phyloP scores from a whole-genome alignment of 2,113 vertebrate species.

The Porphyrio hochstetteri region DNA sequence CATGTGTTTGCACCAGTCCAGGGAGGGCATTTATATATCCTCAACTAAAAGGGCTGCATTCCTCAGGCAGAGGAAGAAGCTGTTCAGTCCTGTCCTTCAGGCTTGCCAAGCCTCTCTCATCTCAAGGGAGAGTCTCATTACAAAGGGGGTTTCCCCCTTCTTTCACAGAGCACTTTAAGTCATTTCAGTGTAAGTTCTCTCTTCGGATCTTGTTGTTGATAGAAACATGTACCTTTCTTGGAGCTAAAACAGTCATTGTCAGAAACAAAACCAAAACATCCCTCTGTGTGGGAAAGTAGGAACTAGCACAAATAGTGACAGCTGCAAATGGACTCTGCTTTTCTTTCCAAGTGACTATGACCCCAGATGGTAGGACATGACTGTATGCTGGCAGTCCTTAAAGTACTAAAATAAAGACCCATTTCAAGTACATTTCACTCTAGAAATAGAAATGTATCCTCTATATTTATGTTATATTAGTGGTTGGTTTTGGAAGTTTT shows the following conservation, averaged over 20 bases:
- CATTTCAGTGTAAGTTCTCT: neutral
- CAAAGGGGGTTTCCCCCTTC: neutral
- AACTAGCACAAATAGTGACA: neutral
- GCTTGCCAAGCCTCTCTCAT: neutral
- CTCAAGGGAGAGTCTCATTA: neutral
- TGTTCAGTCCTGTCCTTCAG: neutral
- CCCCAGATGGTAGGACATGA: neutral
- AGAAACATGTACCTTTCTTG: neutral
- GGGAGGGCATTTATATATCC: neutral
- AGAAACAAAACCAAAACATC: neutral
- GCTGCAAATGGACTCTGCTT: neutral
- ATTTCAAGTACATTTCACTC: constrained; percentile 57
- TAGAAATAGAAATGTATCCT: constrained; percentile 74
- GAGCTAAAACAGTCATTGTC: neutral
- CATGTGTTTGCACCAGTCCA: neutral
- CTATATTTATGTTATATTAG: constrained; percentile 76
- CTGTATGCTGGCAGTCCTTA: constrained; percentile 1
- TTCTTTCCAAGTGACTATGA: constrained; percentile 8
- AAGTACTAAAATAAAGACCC: constrained; percentile 44
- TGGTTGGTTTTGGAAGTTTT: constrained; percentile 63
- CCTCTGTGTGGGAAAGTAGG: neutral
- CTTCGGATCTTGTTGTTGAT: neutral
- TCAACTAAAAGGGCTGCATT: neutral
- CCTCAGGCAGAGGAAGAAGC: neutral
- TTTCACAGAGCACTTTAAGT: neutral